Conservation (phyloP, 2,797 vertebrate species). For the Oceanodroma leucorhoa region DNA sequence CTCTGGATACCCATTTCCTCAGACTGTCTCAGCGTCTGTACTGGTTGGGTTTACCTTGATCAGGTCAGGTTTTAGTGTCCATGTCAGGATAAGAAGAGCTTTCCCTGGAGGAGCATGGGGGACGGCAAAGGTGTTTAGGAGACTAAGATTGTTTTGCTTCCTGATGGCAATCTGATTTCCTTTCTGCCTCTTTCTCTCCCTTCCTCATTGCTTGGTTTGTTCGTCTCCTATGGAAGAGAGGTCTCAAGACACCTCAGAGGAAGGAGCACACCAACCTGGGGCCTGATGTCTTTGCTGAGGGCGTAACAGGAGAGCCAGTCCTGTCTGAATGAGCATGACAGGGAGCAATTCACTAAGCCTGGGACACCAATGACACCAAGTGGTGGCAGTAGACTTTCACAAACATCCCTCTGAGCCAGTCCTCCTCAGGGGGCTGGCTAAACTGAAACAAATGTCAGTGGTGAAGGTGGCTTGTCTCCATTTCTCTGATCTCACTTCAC, state of each 20-base stretch:
- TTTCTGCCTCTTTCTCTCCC: not conserved
- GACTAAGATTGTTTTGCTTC: not conserved
- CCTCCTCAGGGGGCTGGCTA: not conserved
- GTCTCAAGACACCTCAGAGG: conserved; percentile 78
- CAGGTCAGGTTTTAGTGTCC: not conserved
- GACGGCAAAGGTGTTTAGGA: not conserved
- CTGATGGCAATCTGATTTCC: not conserved
- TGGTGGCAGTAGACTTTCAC: not conserved
- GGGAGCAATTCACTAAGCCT: not conserved
- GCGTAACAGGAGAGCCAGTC: conserved; percentile 65
- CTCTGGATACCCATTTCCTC: not conserved
- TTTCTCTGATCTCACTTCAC: not conserved
- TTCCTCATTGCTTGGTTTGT: conserved; percentile 79
- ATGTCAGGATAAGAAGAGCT: not conserved
- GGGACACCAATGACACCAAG: conserved; percentile 23
- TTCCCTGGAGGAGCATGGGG: not conserved
- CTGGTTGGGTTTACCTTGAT: not conserved
- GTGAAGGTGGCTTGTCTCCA: not conserved
- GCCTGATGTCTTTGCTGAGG: conserved; percentile 63
- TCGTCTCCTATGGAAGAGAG: conserved; percentile 75
- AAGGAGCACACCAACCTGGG: conserved; percentile 35
- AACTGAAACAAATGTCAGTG: not conserved
- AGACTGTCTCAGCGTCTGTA: not conserved
- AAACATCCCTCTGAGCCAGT: not conserved
- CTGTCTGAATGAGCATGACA: not conserved